A percentile compares a stretch with the other conserved stretches of the same genome.
Evolutionary conservation across 30 jellyfish, hydroid and myxozoan genomes (phyloP).

Genomic region (Aurelia coerulea): DNA sequence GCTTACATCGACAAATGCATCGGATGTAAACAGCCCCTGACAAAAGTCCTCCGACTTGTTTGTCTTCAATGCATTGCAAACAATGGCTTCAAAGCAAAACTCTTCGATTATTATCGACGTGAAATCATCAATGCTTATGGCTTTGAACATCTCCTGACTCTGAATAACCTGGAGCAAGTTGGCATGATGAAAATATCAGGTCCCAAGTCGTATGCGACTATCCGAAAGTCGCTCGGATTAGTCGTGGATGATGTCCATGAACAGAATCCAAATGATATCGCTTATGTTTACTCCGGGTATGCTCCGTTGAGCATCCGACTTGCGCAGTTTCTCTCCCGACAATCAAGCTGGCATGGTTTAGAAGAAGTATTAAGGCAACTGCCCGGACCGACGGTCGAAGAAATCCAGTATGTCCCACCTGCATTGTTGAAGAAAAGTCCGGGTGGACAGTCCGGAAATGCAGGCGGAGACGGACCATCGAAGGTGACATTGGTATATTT

Average conservation of each 20-base stretch:
- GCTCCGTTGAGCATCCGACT: constrained; percentile 96
- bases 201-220: constrained; percentile 78
- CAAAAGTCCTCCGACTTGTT: constrained; percentile 79
- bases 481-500: constrained; percentile 90
- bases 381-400: constrained; percentile 97
- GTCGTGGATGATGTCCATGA: constrained; percentile 97
- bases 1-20: constrained; percentile 91
- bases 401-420: constrained; percentile 87
- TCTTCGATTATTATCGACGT: constrained; percentile 91
- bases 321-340: constrained; percentile 92
- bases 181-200: constrained; percentile 86
- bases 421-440: constrained; percentile 91
- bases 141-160: constrained; percentile 86
- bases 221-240: constrained; percentile 79
- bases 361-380: constrained; percentile 88
- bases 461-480: constrained; percentile 84
- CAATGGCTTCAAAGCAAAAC: constrained; percentile 93
- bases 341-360: constrained; percentile 93
- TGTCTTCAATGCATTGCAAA: constrained; percentile 94
- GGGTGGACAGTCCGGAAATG: constrained; percentile 47
- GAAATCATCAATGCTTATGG: constrained; percentile 95
- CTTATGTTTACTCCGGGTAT: constrained; percentile 96
- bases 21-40: constrained; percentile 82
- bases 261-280: constrained; percentile 95
- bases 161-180: constrained; percentile 83